Conservation (phyloP, 1,140 invertebrate species). For the Venustaconcha ellipsiformis region DNA sequence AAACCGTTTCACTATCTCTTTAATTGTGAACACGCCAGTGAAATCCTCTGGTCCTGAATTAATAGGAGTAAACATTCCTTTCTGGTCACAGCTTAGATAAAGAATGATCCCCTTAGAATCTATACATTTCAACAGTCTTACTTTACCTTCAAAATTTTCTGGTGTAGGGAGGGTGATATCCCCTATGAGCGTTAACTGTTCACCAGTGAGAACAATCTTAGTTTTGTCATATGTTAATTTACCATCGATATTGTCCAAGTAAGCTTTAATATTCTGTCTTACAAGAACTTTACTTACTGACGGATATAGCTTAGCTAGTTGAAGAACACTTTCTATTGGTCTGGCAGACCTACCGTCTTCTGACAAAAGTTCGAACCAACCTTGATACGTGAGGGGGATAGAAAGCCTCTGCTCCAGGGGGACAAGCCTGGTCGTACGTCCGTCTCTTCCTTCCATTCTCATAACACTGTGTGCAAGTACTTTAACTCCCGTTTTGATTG, state of each 20-base stretch:
- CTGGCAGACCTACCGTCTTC: constrained; percentile 91
- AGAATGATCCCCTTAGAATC: constrained; percentile 87
- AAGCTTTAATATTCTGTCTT: constrained; percentile 86
- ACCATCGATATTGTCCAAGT: constrained; percentile 71
- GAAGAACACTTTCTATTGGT: constrained; percentile 88
- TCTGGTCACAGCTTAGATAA: constrained; percentile 85
- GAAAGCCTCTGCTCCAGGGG: constrained; percentile 67
- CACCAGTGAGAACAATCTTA: constrained; percentile 77
- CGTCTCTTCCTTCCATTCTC: constrained; percentile 82
- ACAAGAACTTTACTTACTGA: constrained; percentile 75
- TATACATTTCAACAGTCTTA: constrained; percentile 84
- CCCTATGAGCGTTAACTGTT: constrained; percentile 82
- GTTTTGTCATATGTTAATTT: constrained; percentile 77
- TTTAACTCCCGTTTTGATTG: constrained; percentile 84
- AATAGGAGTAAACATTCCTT: constrained; percentile 89
- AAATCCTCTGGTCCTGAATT: constrained; percentile 93
- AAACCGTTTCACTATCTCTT: constrained; percentile 84
- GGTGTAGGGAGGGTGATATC: constrained; percentile 74
- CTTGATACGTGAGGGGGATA: constrained; percentile 90
- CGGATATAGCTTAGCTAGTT: constrained; percentile 82
- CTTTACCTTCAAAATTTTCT: constrained; percentile 62
- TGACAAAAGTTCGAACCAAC: constrained; percentile 93
- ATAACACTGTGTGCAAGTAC: constrained; percentile 90
- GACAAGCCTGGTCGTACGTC: constrained; percentile 72
- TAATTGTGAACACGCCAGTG: constrained; percentile 82